Evolutionary conservation across 1,140 invertebrate genomes (phyloP).

Genomic region (Vanessa atalanta): DNA sequence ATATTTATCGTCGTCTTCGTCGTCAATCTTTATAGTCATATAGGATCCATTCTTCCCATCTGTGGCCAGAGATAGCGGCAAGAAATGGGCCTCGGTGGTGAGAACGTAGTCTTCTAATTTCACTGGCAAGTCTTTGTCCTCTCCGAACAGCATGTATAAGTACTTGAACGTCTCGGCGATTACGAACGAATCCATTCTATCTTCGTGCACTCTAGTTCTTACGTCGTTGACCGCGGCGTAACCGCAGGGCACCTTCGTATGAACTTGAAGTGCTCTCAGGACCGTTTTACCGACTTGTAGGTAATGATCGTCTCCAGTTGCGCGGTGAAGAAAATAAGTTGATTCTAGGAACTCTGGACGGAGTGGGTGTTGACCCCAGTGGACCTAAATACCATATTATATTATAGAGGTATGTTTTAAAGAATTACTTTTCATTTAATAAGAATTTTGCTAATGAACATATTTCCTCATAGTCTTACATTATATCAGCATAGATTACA

Average conservation of each 20-base stretch:
- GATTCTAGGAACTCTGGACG: slow-evolving; percentile 99
- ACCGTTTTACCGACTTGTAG: slow-evolving; percentile 95
- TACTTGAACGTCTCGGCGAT: slow-evolving; percentile 99
- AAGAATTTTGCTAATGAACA: no score
- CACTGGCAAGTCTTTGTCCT: slow-evolving; percentile 91
- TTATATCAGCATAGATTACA: no score
- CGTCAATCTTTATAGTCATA: slow-evolving; percentile 58
- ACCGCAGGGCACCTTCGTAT: slow-evolving; percentile 95
- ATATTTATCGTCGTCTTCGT: slow-evolving; percentile 82
- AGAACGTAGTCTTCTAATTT: slow-evolving; percentile 98
- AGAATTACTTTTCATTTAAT: no score
- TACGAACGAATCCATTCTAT: slow-evolving; percentile 99
- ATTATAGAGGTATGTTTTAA: no score
- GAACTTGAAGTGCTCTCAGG: slow-evolving; percentile 93
- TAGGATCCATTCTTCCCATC: slow-evolving; percentile 57
- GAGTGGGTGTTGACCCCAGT: slow-evolving; percentile 98
- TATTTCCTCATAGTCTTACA: no score
- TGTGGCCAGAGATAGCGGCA: slow-evolving; percentile 90
- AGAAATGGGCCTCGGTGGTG: slow-evolving; percentile 97
- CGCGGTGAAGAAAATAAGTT: slow-evolving; percentile 97
- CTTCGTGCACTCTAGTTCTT: slow-evolving; percentile 93
- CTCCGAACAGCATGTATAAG: slow-evolving; percentile 95
- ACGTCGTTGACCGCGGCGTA: slow-evolving; percentile 99
- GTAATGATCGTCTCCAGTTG: slow-evolving; percentile 97
- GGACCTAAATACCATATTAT: slow-evolving; percentile 84